These are phyloP conservation scores for Lepisosteus osseus DNA, from an alignment of 2,113 vertebrate genomes.

Conservation along the genomic window DNA sequence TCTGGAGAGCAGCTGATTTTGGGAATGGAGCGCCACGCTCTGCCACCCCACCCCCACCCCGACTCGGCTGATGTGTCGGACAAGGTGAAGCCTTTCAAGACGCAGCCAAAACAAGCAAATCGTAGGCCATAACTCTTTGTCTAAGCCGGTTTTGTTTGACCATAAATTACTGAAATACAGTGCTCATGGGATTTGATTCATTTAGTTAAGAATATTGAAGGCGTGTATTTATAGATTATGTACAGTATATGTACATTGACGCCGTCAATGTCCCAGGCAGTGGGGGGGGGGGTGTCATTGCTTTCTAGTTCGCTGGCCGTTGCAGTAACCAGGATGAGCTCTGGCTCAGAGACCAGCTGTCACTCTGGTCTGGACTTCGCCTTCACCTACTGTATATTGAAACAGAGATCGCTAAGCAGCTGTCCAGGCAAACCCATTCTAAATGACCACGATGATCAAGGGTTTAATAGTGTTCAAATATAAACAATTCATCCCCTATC, in stretches of 20 bases:
- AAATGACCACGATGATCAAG: background rate
- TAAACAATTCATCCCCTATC: background rate
- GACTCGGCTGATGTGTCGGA: constrained; percentile 44
- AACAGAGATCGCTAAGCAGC: background rate
- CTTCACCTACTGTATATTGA: too few species aligned
- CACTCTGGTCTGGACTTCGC: too few species aligned
- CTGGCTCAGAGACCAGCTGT: too few species aligned
- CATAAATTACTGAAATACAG: constrained; percentile 67
- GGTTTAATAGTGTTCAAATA: constrained; percentile 2
- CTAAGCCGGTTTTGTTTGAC: constrained; percentile 64
- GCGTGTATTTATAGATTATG: constrained; percentile 20
- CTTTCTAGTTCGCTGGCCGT: too few species aligned
- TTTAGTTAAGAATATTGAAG: constrained; percentile 41
- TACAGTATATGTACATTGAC: background rate
- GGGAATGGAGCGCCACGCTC: constrained; percentile 42
- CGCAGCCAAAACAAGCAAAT: constrained; percentile 73
- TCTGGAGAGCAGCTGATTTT: constrained; percentile 75
- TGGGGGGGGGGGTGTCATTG: constrained; percentile 6
- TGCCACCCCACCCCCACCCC: constrained; percentile 34
- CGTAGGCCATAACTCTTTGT: constrained; percentile 75
- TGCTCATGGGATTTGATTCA: constrained; percentile 56
- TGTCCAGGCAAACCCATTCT: constrained; percentile 17
- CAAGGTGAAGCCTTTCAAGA: constrained; percentile 67
- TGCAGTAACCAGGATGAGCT: too few species aligned
- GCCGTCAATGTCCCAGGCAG: background rate